phyloP scores from a whole-genome alignment of 2,797 vertebrate species.

The Neosilurus hyrtlii region DNA sequence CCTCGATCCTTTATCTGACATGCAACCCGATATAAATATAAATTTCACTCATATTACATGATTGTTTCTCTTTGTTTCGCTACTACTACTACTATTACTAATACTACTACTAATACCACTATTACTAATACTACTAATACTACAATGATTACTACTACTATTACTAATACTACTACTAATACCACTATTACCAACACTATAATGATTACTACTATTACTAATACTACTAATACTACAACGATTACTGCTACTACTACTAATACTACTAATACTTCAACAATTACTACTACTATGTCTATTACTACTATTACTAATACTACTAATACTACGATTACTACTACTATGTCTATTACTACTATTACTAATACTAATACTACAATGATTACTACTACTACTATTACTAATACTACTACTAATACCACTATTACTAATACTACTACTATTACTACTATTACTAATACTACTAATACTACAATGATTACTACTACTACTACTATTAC shows the following conservation, averaged over 20 bases:
- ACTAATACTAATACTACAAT: not conserved
- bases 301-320: not conserved
- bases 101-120: not conserved
- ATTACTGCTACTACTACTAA: not conserved
- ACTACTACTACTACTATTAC: no score
- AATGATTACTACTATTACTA: not conserved
- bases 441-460: not conserved
- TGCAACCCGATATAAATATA: no score
- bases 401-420: no score
- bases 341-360: not conserved
- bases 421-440: not conserved
- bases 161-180: not conserved
- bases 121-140: not conserved
- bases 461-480: no score
- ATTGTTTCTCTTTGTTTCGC: no score
- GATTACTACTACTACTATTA: not conserved
- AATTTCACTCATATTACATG: no score
- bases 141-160: not conserved
- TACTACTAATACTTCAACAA: not conserved
- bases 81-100: no score
- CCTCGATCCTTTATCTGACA: no score
- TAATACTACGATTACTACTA: not conserved
- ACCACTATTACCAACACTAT: not conserved
- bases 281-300: not conserved
- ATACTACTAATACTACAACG: not conserved